Evolutionary conservation across 2,888 invertebrate species (phyloP), one percentile per base, ranked within the genome.

Genomic region (Thalpophila matura): DNA sequence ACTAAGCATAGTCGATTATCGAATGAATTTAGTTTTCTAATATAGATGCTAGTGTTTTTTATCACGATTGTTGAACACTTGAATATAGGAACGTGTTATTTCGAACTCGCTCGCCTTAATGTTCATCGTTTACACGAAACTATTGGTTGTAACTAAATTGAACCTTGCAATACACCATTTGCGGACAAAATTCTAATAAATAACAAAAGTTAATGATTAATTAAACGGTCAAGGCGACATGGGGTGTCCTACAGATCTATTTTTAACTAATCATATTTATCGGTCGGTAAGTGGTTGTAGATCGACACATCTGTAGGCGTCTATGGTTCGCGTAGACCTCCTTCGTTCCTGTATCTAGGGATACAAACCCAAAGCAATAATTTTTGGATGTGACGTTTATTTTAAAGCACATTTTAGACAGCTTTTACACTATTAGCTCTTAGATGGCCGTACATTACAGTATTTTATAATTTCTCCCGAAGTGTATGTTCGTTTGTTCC

Each of bases 321-420:
- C 64, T 45, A 18, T 51, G 62, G 63, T 27, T 61, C 42, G 56
- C 38, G 50, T 54, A 66, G 68, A 62, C 46, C 50, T 75, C 85
- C 86, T 89, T 87, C 82, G 86, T 91, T 90, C 91, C 91, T 89
- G 77, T 81, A 81, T 80, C 79, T 82, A 86, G 79, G 84, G 78
- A 82, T 78, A 66, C 60, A 26, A 78, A 86, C 85, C 77, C 78
- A 87, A 89, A 94, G 94, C 94, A 94, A 94, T 94, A 94, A 94
- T 86, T 79, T 74, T 88, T 89, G 94, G 94, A 93, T 94, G 94
- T 94, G 94, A 92, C 76, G 69, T 78, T 86, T 81, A 84, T 88
- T 89, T 80, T 81, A 81, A 80, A 83, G 70, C 77, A 79, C 82
- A 83, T 85, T 87, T 87, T 86, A 77, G 84, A 86, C 87, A 86